Conservation (phyloP, 2,797 vertebrate genomes). For the Gallinago stenura region DNA sequence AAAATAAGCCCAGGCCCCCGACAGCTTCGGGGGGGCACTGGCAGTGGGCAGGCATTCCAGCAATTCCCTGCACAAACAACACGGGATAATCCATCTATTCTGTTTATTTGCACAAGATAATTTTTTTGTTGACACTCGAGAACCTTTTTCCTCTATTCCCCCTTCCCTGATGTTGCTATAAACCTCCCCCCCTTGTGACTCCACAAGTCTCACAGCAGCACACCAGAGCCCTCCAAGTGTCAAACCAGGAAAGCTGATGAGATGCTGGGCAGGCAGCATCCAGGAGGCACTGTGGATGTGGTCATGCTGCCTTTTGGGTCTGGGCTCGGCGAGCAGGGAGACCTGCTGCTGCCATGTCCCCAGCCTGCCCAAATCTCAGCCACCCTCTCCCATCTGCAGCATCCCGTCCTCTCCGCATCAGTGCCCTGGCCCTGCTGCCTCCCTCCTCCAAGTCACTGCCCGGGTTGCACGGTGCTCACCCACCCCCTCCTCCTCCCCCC, state of each 20-base stretch:
- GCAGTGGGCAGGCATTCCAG: background rate
- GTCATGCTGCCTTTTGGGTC: accelerated
- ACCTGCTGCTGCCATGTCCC: background rate
- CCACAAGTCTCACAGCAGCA: background rate
- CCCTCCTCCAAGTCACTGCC: background rate
- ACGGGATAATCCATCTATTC: background rate
- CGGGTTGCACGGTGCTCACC: accelerated
- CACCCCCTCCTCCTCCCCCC: accelerated
- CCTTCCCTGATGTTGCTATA: background rate
- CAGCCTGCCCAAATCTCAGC: accelerated
- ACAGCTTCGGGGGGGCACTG: accelerated
- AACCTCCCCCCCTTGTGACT: background rate
- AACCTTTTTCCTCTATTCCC: constrained; percentile 15
- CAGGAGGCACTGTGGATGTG: background rate
- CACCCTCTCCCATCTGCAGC: background rate
- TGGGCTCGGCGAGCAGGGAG: background rate
- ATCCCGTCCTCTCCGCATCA: accelerated
- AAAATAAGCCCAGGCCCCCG: accelerated
- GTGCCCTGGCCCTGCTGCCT: accelerated
- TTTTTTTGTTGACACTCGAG: constrained; percentile 40
- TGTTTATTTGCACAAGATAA: constrained; percentile 52
- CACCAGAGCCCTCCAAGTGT: background rate
- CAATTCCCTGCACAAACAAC: constrained; percentile 36
- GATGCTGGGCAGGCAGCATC: background rate
- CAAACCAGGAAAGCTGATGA: background rate